Evolutionary conservation across 1,140 invertebrate species (phyloP).

Genomic region (Caerostris darwini): DNA sequence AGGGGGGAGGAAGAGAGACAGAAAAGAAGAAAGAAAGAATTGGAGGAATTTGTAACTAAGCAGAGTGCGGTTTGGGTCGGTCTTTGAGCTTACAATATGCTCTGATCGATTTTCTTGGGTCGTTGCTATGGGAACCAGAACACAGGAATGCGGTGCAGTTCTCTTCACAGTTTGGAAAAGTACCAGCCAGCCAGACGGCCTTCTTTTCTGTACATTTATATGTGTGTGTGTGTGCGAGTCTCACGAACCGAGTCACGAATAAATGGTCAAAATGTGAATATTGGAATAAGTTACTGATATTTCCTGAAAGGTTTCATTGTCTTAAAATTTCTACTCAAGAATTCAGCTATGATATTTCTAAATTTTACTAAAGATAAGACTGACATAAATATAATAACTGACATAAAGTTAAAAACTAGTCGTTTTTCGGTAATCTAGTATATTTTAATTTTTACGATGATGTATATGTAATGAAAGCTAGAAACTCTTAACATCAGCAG

Average conservation of each 20-base stretch:
- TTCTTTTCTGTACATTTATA: neutral
- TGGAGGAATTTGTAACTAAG: conserved; percentile 40
- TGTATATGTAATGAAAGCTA: no score
- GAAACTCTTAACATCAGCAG: no score
- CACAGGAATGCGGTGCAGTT: conserved; percentile 17
- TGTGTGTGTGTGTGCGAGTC: neutral
- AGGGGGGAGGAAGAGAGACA: neutral
- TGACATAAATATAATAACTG: no score
- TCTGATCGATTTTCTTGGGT: conserved; percentile 35
- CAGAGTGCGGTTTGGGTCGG: neutral
- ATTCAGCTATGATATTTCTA: no score
- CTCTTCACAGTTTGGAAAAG: neutral
- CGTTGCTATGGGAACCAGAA: neutral
- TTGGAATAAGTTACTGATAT: neutral
- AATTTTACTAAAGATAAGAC: no score
- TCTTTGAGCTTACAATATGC: neutral
- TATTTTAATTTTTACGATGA: no score
- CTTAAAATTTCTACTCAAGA: no score
- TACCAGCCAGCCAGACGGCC: neutral
- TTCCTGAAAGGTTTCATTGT: no score
- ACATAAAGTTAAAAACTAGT: no score
- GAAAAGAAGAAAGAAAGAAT: neutral
- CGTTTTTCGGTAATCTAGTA: no score
- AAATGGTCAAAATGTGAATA: neutral
- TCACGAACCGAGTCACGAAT: neutral